phyloP scores from a whole-genome alignment of 2,888 invertebrate genomes.

The Macropis europaea region DNA sequence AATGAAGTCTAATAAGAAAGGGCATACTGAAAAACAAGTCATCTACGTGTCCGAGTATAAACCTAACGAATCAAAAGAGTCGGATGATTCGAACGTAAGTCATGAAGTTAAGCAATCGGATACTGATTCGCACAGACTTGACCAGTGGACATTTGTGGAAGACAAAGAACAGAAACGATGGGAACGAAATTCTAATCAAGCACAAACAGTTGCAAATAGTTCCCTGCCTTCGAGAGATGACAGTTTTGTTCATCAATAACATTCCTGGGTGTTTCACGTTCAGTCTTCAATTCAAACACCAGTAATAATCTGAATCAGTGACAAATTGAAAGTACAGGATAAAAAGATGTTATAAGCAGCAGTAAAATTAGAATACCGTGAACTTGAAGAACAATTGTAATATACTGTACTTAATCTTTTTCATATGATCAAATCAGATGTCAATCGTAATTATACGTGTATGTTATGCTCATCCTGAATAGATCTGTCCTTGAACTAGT shows the following conservation, averaged over 20 bases:
- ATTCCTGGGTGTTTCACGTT: background rate
- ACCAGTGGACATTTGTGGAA: constrained; percentile 77
- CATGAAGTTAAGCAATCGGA: constrained; percentile 43
- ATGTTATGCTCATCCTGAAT: constrained; percentile 30
- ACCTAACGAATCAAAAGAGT: constrained; percentile 55
- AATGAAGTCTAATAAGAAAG: constrained; percentile 70
- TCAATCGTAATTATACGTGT: constrained; percentile 2
- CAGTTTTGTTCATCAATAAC: background rate
- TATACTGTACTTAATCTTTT: constrained; percentile 30
- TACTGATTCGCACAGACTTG: constrained; percentile 69
- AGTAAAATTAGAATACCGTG: background rate
- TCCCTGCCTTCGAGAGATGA: constrained; percentile 70
- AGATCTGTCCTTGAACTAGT: constrained; percentile 46
- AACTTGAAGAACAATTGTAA: constrained; percentile 6
- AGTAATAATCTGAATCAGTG: background rate
- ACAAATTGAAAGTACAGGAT: background rate
- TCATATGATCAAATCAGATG: constrained; percentile 10
- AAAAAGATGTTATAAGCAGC: background rate
- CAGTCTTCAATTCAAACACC: background rate
- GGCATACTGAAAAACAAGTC: constrained; percentile 70
- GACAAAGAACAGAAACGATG: constrained; percentile 72
- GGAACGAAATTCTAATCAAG: constrained; percentile 70
- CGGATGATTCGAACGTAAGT: constrained; percentile 39
- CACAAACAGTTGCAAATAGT: constrained; percentile 74
- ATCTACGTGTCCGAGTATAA: constrained; percentile 77